phyloP scores from a whole-genome alignment of 1,140 invertebrate genomes.

The Drosophila asahinai region DNA sequence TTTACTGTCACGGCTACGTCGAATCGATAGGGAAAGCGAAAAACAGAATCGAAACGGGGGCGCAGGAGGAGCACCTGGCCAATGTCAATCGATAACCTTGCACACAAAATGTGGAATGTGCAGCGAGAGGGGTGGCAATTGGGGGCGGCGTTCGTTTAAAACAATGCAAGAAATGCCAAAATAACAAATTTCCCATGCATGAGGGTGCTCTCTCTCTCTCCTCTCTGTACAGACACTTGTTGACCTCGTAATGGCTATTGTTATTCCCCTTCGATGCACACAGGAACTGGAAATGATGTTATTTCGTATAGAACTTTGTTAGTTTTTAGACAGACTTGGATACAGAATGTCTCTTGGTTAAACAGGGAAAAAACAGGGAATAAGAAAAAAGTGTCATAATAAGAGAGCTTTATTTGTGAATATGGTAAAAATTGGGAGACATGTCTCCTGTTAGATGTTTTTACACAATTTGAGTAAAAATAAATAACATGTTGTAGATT shows the following conservation, averaged over 20 bases:
- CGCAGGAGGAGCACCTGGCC: constrained; percentile 48
- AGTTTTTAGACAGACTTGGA: background rate
- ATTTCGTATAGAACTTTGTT: background rate
- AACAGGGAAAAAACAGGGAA: background rate
- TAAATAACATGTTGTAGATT: no score
- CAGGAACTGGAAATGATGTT: background rate
- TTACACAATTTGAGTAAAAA: no score
- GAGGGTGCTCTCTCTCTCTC: background rate
- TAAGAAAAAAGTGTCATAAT: background rate
- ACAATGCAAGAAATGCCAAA: constrained; percentile 35
- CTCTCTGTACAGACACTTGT: constrained; percentile 61
- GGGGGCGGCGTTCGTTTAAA: background rate
- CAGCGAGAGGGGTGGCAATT: background rate
- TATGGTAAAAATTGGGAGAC: no score
- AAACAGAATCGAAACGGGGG: constrained; percentile 40
- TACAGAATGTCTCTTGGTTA: background rate
- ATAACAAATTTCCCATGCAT: constrained; percentile 40
- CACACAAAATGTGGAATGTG: constrained; percentile 40
- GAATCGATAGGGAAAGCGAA: constrained; percentile 54
- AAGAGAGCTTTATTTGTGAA: no score
- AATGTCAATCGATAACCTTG: constrained; percentile 76
- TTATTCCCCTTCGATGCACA: constrained; percentile 20
- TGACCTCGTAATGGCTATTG: constrained; percentile 45
- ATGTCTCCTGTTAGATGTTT: no score
- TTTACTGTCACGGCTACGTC: constrained; percentile 25